phyloP scores from a whole-genome alignment of 1,140 invertebrate species.

The Goniozus legneri region DNA sequence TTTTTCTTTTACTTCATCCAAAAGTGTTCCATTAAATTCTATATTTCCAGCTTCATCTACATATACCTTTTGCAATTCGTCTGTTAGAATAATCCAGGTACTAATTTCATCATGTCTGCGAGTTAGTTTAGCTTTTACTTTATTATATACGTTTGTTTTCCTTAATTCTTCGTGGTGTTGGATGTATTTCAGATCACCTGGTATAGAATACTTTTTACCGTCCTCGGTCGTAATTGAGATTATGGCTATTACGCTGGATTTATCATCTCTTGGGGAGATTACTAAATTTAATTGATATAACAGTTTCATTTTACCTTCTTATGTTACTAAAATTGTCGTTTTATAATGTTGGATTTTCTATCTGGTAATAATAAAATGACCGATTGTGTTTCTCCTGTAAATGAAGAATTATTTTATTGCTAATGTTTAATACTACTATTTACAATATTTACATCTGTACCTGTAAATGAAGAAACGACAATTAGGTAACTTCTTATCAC shows the following conservation, averaged over 20 bases:
- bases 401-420: too few relatives aligned
- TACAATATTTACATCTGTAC: too few relatives aligned
- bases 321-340: too few relatives aligned
- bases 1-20: not conserved
- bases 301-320: too few relatives aligned
- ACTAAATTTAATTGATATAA: too few relatives aligned
- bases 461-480: too few relatives aligned
- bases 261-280: too few relatives aligned
- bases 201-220: conserved; percentile 13
- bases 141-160: conserved; percentile 17
- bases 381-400: too few relatives aligned
- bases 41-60: conserved; percentile 13
- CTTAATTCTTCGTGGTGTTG: conserved; percentile 12
- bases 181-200: conserved; percentile 9
- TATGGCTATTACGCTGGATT: conserved; percentile 16
- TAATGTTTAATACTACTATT: too few relatives aligned
- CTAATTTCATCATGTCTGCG: conserved; percentile 18
- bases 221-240: conserved; percentile 21
- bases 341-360: too few relatives aligned
- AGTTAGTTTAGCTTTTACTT: conserved; percentile 20
- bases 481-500: too few relatives aligned
- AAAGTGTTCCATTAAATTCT: conserved; percentile 8
- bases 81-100: conserved; percentile 19
- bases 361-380: too few relatives aligned
- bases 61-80: conserved; percentile 7